A percentile compares a stretch with the other conserved stretches of the same genome.
phyloP scores from a whole-genome alignment of 1,140 invertebrate species.

The Vanessa atalanta region DNA sequence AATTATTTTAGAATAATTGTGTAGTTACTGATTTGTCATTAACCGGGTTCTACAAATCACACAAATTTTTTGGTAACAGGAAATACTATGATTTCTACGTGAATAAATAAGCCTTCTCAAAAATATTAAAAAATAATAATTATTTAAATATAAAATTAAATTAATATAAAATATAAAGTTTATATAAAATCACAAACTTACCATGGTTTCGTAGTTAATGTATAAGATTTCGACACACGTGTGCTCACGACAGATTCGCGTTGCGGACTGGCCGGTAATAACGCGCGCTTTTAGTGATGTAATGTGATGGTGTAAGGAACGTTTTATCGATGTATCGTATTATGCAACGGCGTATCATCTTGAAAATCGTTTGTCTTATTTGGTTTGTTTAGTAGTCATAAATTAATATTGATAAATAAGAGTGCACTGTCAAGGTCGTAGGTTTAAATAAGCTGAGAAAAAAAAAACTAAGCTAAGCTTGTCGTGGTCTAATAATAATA shows the following conservation, averaged over 20 bases:
- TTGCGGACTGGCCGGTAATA: conserved; percentile 37
- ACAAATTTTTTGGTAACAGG: too few relatives aligned
- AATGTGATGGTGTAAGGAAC: background rate
- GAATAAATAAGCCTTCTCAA: too few relatives aligned
- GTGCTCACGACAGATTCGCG: conserved; percentile 29
- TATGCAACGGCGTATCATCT: background rate
- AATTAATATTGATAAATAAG: background rate
- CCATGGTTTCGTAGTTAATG: conserved; percentile 43
- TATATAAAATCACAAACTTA: conserved; percentile 28
- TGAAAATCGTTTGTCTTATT: background rate
- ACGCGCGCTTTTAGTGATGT: conserved; percentile 40
- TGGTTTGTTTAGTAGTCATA: background rate
- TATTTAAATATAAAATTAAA: background rate
- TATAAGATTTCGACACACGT: conserved; percentile 24
- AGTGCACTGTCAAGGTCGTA: too few relatives aligned
- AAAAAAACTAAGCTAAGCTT: too few relatives aligned
- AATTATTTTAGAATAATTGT: too few relatives aligned
- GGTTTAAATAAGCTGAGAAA: too few relatives aligned
- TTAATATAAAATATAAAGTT: background rate
- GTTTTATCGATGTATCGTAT: conserved; percentile 15
- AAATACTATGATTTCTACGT: too few relatives aligned
- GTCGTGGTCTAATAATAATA: too few relatives aligned
- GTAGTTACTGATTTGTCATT: too few relatives aligned
- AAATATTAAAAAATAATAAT: too few relatives aligned
- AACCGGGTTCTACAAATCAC: too few relatives aligned